Conservation (phyloP, 2,888 invertebrate species). For the Epistrophella euchroma region DNA sequence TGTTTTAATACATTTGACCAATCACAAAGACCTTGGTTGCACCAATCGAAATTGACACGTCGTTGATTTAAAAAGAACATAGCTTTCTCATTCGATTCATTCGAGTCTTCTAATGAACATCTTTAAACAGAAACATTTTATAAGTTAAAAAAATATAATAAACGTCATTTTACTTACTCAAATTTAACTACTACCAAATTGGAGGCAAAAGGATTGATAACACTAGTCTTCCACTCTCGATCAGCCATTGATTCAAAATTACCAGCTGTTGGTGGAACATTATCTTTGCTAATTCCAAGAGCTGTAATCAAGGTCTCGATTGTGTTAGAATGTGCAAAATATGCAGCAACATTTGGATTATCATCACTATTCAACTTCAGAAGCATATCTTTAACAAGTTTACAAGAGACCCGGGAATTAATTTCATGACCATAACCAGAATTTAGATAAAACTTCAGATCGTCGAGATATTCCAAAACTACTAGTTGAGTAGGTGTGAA, state of each 20-base stretch:
- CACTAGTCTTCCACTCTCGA: conserved; percentile 89
- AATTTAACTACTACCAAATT: conserved; percentile 91
- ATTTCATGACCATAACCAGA: conserved; percentile 88
- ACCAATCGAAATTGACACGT: conserved; percentile 88
- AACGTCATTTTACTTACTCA: conserved; percentile 85
- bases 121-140: background rate
- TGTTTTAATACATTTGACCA: conserved; percentile 88
- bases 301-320: conserved; percentile 87
- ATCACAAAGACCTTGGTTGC: conserved; percentile 90
- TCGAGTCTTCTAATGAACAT: conserved; percentile 77
- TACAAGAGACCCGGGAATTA: conserved; percentile 89
- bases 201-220: conserved; percentile 88
- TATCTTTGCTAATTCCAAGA: conserved; percentile 87
- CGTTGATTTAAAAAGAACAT: conserved; percentile 90
- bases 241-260: conserved; percentile 86
- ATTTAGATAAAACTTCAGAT: conserved; percentile 90
- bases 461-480: conserved; percentile 90
- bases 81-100: conserved; percentile 85
- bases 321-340: conserved; percentile 87
- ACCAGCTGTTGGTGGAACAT: conserved; percentile 86
- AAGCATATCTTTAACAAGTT: conserved; percentile 89
- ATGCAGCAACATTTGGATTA: conserved; percentile 87
- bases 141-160: background rate
- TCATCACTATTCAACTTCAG: conserved; percentile 86
- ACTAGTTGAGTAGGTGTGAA: conserved; percentile 89